These are phyloP conservation scores for Hyles euphorbiae DNA, from an alignment of 1,140 invertebrate species.

Conservation along the genomic window DNA sequence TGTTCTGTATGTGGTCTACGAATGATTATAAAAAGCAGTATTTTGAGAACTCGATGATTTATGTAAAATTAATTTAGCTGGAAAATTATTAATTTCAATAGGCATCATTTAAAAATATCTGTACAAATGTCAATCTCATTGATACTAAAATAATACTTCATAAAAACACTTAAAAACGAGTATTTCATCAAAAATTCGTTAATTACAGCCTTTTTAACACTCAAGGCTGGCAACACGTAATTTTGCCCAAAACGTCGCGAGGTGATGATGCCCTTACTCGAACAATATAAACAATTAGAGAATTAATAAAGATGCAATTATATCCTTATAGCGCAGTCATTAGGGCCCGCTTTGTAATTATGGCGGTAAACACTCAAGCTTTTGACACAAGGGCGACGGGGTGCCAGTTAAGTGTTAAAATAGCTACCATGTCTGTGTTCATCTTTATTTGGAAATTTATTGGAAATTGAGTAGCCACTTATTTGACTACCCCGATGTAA, in stretches of 20 bases:
- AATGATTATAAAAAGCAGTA: too few species aligned
- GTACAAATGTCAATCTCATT: too few species aligned
- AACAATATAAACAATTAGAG: conserved; percentile 8
- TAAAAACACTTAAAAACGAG: neutral
- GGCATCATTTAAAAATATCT: too few species aligned
- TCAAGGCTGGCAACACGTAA: neutral
- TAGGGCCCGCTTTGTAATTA: conserved; percentile 6
- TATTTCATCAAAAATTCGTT: neutral
- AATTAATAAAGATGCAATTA: neutral
- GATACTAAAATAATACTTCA: too few species aligned
- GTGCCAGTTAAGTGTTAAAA: neutral
- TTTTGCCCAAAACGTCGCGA: neutral
- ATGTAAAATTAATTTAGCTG: too few species aligned
- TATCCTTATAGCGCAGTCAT: conserved; percentile 9
- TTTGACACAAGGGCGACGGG: conserved; percentile 5
- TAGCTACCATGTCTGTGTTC: neutral
- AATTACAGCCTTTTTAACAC: neutral
- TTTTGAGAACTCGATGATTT: too few species aligned
- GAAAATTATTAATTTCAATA: too few species aligned
- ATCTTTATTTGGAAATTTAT: too few species aligned
- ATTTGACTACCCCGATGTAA: too few species aligned
- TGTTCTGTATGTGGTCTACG: too few species aligned
- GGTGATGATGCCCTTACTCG: conserved; percentile 5
- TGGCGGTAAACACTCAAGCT: conserved; percentile 1
- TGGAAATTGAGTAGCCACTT: too few species aligned